A percentile compares a stretch with the other conserved stretches of the same genome.
These are phyloP conservation scores for Rhinophrynus dorsalis DNA, from an alignment of 2,797 vertebrate genomes.

Conservation along the genomic window DNA sequence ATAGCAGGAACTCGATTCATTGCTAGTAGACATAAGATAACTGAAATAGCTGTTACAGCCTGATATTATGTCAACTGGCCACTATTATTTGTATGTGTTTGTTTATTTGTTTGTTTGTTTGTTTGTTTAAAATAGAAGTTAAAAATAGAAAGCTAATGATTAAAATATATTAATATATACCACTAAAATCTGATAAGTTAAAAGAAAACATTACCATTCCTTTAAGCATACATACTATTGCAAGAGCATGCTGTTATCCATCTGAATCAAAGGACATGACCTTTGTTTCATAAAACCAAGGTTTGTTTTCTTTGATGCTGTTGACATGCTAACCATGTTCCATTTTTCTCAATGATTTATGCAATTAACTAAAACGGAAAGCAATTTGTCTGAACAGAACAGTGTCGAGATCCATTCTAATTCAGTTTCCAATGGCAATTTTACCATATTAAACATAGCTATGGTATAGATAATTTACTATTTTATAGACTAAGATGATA, in stretches of 20 bases:
- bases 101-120: too few species aligned
- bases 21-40: too few species aligned
- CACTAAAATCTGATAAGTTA: too few species aligned
- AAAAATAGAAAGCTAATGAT: too few species aligned
- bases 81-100: too few species aligned
- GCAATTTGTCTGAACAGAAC: slow-evolving; percentile 62
- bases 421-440: slow-evolving; percentile 56
- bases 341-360: background rate
- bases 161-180: too few species aligned
- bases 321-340: slow-evolving; percentile 67
- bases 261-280: slow-evolving; percentile 43
- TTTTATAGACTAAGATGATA: slow-evolving; percentile 65
- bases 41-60: too few species aligned
- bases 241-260: slow-evolving; percentile 38
- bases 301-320: slow-evolving; percentile 63
- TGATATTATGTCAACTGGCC: too few species aligned
- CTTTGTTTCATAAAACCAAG: slow-evolving; percentile 61
- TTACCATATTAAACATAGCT: slow-evolving; percentile 60
- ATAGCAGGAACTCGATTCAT: too few species aligned
- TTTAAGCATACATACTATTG: slow-evolving; percentile 30
- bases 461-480: slow-evolving; percentile 70
- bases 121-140: too few species aligned
- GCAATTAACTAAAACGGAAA: slow-evolving; percentile 18
- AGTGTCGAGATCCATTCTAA: slow-evolving; percentile 54
- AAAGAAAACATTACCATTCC: too few species aligned